These are phyloP conservation scores for Subacronicta megacephala DNA, from an alignment of 2,888 invertebrate species.

Conservation along the genomic window DNA sequence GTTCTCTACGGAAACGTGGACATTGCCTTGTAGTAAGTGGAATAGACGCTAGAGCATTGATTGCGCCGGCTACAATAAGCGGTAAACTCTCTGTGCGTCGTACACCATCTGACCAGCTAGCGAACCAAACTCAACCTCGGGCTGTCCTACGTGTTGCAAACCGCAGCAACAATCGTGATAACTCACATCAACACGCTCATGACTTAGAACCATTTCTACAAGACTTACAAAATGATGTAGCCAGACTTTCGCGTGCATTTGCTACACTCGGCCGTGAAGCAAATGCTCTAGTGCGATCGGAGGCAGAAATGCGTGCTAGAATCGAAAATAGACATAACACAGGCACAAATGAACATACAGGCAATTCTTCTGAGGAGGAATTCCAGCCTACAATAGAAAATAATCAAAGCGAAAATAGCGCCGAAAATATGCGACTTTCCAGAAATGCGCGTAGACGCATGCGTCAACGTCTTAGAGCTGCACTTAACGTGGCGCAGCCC, in stretches of 20 bases:
- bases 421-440: slow-evolving; percentile 60
- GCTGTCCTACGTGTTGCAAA: slow-evolving; percentile 82
- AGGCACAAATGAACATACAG: slow-evolving; percentile 38
- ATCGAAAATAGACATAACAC: slow-evolving; percentile 58
- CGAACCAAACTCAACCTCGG: slow-evolving; percentile 74
- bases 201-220: slow-evolving; percentile 75
- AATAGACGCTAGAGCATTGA: slow-evolving; percentile 74
- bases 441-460: slow-evolving; percentile 80
- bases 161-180: slow-evolving; percentile 66
- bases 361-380: slow-evolving; percentile 38
- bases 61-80: slow-evolving; percentile 70
- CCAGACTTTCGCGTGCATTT: slow-evolving; percentile 76
- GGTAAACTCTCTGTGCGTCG: slow-evolving; percentile 79
- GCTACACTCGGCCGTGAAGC: slow-evolving; percentile 77
- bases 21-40: slow-evolving; percentile 77
- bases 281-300: slow-evolving; percentile 70
- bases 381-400: slow-evolving; percentile 42
- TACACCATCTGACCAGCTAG: slow-evolving; percentile 71
- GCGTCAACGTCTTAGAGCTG: slow-evolving; percentile 74
- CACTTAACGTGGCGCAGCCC: slow-evolving; percentile 64
- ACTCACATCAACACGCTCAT: slow-evolving; percentile 50
- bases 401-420: slow-evolving; percentile 36
- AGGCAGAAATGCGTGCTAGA: slow-evolving; percentile 69
- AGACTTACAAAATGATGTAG: slow-evolving; percentile 78
- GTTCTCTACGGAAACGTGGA: slow-evolving; percentile 80